Evolutionary conservation across 2,888 invertebrate species (phyloP), one percentile per base, ranked within the genome.

Genomic region (Scaptomyza polygonia): DNA sequence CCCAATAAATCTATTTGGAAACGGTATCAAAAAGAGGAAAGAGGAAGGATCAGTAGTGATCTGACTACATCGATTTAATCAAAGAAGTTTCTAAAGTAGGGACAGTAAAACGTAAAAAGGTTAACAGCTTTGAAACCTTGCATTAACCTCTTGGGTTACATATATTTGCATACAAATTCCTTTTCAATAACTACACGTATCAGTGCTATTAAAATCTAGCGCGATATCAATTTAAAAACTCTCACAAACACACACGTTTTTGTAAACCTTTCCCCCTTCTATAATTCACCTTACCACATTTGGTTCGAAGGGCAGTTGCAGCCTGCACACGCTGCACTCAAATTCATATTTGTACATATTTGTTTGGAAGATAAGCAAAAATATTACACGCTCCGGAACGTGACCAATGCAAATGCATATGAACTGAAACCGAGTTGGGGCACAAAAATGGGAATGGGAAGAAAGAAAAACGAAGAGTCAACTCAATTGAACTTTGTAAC

Each of bases 331-430:
- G 12, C 53, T 68, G 43, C 72, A 79, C 77, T 85, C 48, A 85
- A 75, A 77, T 76, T 80, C 76, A 78, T 86, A 84, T 84, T 84
- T 88, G 88, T 88, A 77, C 88, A 83, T 86, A 84, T 88, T 84
- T 84, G 84, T 83, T 77, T 77, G 63, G 49, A 42, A 73, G 81
- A 73, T 81, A 84, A 86, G 86, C 73, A 69, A 72, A 86, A 86
- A 86, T 81, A 81, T 85, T 88, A 86, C 88, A 85, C 85, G 82
- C 84, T 88, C 71, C 67, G 71, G 82, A 85, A 85, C 84, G 84
- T 85, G 84, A 85, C 88, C 84, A 84, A 84, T 82, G 82, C 86
- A 86, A 84, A 84, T 84, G 75, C 88, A 88, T 88, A 84, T 84
- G 88, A 79, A 71, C 67, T 62, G 55, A 53, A 53, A 54, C 57